Percentiles rank a stretch among this genome's conserved stretches.
phyloP scores from a whole-genome alignment of 2,888 invertebrate genomes.

The Eurytoma californica region DNA sequence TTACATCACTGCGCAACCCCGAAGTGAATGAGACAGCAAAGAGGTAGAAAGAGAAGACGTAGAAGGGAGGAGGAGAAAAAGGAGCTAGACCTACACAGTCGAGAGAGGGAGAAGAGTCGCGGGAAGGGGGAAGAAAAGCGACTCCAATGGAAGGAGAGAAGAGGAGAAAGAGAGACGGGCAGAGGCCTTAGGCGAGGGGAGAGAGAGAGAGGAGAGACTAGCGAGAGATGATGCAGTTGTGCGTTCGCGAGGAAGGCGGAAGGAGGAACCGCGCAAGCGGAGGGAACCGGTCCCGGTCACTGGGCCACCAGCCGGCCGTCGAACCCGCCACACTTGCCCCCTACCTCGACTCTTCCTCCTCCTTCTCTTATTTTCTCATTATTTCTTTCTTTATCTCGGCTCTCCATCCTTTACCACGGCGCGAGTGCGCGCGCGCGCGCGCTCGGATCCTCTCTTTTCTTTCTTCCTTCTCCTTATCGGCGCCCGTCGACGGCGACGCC shows the following conservation, averaged over 20 bases:
- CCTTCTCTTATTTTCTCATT: slow-evolving; percentile 53
- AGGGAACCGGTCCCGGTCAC: slow-evolving; percentile 76
- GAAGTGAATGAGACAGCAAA: slow-evolving; percentile 32
- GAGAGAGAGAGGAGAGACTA: slow-evolving; percentile 50
- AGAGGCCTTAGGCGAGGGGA: slow-evolving; percentile 34
- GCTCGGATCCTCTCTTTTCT: slow-evolving; percentile 8
- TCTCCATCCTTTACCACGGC: slow-evolving; percentile 5
- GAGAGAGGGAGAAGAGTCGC: slow-evolving; percentile 42
- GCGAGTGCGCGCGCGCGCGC: not conserved
- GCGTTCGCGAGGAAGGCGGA: slow-evolving; percentile 75
- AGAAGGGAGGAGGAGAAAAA: slow-evolving; percentile 38
- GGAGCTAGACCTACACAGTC: slow-evolving; percentile 27
- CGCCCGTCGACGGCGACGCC: not conserved
- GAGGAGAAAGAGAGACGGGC: slow-evolving; percentile 40
- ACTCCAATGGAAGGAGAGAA: slow-evolving; percentile 21
- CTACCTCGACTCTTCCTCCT: slow-evolving; percentile 51
- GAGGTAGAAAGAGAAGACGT: slow-evolving; percentile 36
- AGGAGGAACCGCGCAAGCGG: slow-evolving; percentile 70
- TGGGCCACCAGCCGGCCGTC: slow-evolving; percentile 75
- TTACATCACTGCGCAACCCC: too few relatives aligned
- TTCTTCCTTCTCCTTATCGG: slow-evolving; percentile 35
- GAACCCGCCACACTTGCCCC: slow-evolving; percentile 72
- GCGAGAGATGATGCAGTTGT: slow-evolving; percentile 73
- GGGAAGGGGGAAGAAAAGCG: slow-evolving; percentile 41
- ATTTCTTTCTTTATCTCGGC: slow-evolving; percentile 53